phyloP scores from a whole-genome alignment of 2,113 vertebrate genomes.

The Romanogobio albipinnatus region DNA sequence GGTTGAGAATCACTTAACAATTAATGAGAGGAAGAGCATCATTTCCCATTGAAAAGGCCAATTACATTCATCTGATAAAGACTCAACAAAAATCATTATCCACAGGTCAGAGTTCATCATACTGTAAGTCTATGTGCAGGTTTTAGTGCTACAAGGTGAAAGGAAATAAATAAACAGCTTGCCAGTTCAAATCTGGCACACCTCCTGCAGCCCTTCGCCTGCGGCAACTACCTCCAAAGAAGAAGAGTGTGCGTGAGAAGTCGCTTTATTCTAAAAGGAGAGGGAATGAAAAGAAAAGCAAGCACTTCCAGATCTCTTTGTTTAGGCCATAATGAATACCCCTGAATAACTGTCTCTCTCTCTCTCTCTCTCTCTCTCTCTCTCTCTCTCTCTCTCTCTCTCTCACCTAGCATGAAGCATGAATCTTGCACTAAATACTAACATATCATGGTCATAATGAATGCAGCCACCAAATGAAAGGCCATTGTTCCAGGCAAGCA shows the following conservation, averaged over 20 bases:
- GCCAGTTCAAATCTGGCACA: conserved; percentile 36
- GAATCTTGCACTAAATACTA: conserved; percentile 17
- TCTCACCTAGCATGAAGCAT: conserved; percentile 20
- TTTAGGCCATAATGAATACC: conserved; percentile 18
- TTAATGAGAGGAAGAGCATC: background rate
- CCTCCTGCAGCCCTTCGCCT: conserved; percentile 1
- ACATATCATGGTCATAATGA: conserved; percentile 19
- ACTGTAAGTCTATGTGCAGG: background rate
- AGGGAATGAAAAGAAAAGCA: conserved; percentile 38
- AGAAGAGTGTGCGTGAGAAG: conserved; percentile 42
- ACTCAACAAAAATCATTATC: background rate
- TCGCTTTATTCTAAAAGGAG: conserved; percentile 8
- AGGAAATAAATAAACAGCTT: conserved; percentile 5
- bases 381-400: conserved; percentile 23
- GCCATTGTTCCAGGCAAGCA: conserved; percentile 29
- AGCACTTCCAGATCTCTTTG: conserved; percentile 27
- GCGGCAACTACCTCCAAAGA: background rate
- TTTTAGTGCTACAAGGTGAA: background rate
- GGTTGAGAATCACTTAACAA: background rate
- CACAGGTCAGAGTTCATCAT: background rate
- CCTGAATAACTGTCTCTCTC: conserved; percentile 4
- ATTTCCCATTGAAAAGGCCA: background rate
- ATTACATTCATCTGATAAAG: background rate
- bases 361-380: conserved; percentile 1
- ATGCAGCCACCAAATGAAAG: conserved; percentile 44